These are phyloP conservation scores for Natrix natrix DNA, from an alignment of 2,797 vertebrate species.

Conservation along the genomic window DNA sequence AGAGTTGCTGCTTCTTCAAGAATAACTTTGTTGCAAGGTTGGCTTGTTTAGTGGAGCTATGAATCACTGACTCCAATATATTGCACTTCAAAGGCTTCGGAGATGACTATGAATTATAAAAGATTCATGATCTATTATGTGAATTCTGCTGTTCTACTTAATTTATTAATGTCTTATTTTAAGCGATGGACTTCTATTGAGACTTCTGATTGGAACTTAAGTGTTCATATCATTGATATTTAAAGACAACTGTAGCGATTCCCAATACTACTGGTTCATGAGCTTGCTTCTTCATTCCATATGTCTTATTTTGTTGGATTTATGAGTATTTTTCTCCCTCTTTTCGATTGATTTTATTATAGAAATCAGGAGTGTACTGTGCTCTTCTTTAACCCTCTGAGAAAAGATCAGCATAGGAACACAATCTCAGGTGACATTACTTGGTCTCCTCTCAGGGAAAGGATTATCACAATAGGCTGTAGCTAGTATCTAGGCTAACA, in stretches of 20 bases:
- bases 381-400: background rate
- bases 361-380: background rate
- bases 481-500: background rate
- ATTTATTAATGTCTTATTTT: background rate
- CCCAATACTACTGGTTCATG: background rate
- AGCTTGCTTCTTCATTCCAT: background rate
- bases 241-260: background rate
- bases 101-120: background rate
- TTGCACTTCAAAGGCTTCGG: background rate
- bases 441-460: background rate
- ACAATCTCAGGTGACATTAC: background rate
- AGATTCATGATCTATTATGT: background rate
- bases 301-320: background rate
- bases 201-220: background rate
- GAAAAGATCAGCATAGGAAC: background rate
- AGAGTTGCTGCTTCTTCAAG: background rate
- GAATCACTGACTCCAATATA: background rate
- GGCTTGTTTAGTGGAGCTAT: background rate
- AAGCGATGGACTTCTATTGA: background rate
- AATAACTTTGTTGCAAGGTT: background rate
- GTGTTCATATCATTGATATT: background rate
- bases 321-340: background rate
- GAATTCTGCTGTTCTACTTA: background rate
- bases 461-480: background rate
- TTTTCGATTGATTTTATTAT: background rate